These are phyloP conservation scores for Crax fasciolata DNA, from an alignment of 2,797 vertebrate genomes.

Conservation along the genomic window DNA sequence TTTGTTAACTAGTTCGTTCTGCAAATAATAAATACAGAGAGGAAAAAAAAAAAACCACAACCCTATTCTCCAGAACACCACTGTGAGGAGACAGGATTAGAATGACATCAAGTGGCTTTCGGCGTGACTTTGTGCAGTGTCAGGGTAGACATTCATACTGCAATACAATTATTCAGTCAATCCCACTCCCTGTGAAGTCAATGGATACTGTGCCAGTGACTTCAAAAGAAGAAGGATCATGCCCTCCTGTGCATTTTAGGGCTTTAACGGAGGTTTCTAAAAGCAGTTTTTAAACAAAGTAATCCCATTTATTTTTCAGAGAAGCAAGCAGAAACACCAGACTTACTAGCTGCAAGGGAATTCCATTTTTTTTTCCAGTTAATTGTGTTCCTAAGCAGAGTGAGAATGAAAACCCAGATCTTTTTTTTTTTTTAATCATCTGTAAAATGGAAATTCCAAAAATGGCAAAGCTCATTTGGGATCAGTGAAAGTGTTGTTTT, in stretches of 20 bases:
- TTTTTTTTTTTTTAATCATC: constrained; percentile 17
- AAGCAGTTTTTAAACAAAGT: constrained; percentile 70
- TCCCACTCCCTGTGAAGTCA: constrained; percentile 64
- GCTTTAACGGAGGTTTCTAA: constrained; percentile 57
- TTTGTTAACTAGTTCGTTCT: constrained; percentile 52
- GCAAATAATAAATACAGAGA: constrained; percentile 47
- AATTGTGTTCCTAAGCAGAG: constrained; percentile 50
- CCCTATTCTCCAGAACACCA: constrained; percentile 25
- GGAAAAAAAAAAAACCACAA: neutral
- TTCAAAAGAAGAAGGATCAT: constrained; percentile 72
- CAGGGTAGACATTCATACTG: constrained; percentile 49
- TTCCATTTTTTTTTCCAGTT: neutral
- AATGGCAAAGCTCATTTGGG: neutral
- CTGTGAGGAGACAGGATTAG: constrained; percentile 40
- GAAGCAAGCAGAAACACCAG: constrained; percentile 46
- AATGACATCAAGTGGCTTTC: constrained; percentile 63
- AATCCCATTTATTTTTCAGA: constrained; percentile 71
- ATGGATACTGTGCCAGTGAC: constrained; percentile 65
- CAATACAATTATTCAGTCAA: constrained; percentile 62
- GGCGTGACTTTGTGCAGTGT: constrained; percentile 60
- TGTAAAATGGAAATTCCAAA: constrained; percentile 23
- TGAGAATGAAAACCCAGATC: neutral
- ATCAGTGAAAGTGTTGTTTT: constrained; percentile 53
- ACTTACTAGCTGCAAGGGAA: constrained; percentile 55
- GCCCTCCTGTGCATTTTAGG: constrained; percentile 68